Evolutionary conservation across 1,140 invertebrate species (phyloP).

Genomic region (Leptopilina boulardi): DNA sequence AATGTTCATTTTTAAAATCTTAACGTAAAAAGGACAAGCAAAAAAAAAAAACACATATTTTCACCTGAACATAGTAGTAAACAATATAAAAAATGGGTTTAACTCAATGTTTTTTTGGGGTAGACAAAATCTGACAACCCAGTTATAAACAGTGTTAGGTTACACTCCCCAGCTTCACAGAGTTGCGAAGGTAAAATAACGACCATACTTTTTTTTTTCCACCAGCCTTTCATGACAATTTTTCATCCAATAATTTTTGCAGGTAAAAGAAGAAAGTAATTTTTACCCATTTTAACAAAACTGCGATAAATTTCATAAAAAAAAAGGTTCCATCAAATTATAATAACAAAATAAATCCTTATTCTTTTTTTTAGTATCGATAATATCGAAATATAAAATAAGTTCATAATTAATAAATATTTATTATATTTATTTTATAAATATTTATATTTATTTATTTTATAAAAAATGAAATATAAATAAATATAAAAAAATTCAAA

Average conservation of each 20-base stretch:
- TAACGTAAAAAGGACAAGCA: not conserved
- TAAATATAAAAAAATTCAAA: too few species aligned
- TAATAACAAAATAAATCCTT: not conserved
- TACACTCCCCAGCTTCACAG: conserved; percentile 17
- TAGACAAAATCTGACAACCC: conserved; percentile 28
- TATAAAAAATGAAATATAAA: too few species aligned
- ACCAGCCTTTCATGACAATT: conserved; percentile 5
- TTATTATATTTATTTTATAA: too few species aligned
- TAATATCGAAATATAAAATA: too few species aligned
- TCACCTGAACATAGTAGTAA: not conserved
- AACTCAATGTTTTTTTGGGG: conserved; percentile 19
- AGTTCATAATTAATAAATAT: too few species aligned
- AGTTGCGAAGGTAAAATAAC: conserved; percentile 24
- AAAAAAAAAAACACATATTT: conserved; percentile 15
- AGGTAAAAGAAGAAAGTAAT: not conserved
- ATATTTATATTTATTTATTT: too few species aligned
- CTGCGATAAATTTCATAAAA: not conserved
- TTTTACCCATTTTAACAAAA: not conserved
- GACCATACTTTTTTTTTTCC: conserved; percentile 19
- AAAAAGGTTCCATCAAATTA: not conserved
- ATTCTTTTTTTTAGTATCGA: too few species aligned
- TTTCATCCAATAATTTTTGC: not conserved
- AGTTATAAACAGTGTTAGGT: conserved; percentile 27
- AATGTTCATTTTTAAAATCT: not conserved
- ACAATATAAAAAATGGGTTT: conserved; percentile 26